Evolutionary conservation across 1,140 invertebrate genomes (phyloP).

Genomic region (Drosophila tsacasi): DNA sequence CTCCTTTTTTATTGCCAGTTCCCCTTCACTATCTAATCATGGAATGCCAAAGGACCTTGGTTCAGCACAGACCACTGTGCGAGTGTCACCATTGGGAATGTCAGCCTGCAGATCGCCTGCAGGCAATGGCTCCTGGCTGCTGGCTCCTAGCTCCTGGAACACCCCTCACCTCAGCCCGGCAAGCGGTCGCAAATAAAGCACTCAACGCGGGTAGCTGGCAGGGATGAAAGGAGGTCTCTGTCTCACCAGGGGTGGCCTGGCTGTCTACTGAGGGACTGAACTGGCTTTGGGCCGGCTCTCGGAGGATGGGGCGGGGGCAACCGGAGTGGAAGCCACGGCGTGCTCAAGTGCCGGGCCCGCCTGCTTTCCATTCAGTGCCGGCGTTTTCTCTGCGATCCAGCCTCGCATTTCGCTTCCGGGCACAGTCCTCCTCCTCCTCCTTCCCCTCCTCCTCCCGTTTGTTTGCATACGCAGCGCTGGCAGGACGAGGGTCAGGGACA

Average conservation of each 20-base stretch:
- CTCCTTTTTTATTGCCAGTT: fast-evolving
- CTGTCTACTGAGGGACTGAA: conserved; percentile 14
- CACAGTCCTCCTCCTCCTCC: conserved; percentile 14
- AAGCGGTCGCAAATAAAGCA: conserved; percentile 72
- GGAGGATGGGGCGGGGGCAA: conserved; percentile 1
- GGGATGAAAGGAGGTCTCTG: conserved; percentile 19
- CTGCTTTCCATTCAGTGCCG: conserved; percentile 31
- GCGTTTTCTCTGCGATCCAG: conserved; percentile 22
- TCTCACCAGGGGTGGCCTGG: conserved; percentile 35
- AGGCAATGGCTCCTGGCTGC: conserved; percentile 39
- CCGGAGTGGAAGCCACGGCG: conserved; percentile 52
- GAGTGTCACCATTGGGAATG: conserved; percentile 44
- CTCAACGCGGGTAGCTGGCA: conserved; percentile 55
- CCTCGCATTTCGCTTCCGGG: conserved; percentile 75
- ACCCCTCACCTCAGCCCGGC: conserved; percentile 17
- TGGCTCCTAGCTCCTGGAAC: conserved; percentile 5
- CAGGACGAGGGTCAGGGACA: conserved; percentile 61
- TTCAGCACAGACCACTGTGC: conserved; percentile 41
- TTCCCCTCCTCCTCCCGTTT: conserved; percentile 46
- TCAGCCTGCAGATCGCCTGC: conserved; percentile 51
- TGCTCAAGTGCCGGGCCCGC: conserved; percentile 73
- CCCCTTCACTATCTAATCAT: not conserved
- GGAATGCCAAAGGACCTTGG: not conserved
- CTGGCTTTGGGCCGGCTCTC: conserved; percentile 12
- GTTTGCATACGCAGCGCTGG: conserved; percentile 73